phyloP scores from a whole-genome alignment of 2,797 vertebrate species.

The Alcedo atthis region DNA sequence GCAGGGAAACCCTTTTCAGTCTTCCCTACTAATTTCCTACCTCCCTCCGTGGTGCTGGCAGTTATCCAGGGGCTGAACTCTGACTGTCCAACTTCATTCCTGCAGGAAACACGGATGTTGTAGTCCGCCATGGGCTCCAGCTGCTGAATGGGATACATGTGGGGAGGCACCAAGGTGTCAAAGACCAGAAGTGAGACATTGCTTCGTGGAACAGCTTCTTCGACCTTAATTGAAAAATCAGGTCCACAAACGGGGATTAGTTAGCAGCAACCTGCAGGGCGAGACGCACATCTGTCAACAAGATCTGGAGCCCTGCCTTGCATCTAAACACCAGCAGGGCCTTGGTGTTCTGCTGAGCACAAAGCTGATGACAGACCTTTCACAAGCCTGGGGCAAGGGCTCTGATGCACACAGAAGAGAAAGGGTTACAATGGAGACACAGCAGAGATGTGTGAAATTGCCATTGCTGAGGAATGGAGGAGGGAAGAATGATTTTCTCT shows the following conservation, averaged over 20 bases:
- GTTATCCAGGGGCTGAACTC: conserved; percentile 81
- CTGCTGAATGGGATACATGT: conserved; percentile 79
- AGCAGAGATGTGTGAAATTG: neutral
- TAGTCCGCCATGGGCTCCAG: conserved; percentile 87
- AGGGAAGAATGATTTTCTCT: neutral
- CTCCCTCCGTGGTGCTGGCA: conserved; percentile 91
- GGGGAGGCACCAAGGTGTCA: conserved; percentile 83
- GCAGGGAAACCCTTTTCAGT: neutral
- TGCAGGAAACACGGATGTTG: conserved; percentile 87
- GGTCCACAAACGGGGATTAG: conserved; percentile 29
- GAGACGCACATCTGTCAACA: neutral
- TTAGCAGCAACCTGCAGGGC: neutral
- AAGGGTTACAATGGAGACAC: neutral
- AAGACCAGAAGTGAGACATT: conserved; percentile 60
- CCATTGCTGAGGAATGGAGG: neutral
- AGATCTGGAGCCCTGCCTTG: neutral
- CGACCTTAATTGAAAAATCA: conserved; percentile 68
- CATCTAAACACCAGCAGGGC: neutral
- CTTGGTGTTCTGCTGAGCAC: neutral
- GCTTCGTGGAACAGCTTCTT: conserved; percentile 50
- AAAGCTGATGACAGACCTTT: no score
- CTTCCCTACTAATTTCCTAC: conserved; percentile 70
- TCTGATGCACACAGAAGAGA: accelerated
- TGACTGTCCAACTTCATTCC: conserved; percentile 90
- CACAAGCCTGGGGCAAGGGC: neutral